phyloP scores from a whole-genome alignment of 2,113 vertebrate species.

The Podocnemis expansa region DNA sequence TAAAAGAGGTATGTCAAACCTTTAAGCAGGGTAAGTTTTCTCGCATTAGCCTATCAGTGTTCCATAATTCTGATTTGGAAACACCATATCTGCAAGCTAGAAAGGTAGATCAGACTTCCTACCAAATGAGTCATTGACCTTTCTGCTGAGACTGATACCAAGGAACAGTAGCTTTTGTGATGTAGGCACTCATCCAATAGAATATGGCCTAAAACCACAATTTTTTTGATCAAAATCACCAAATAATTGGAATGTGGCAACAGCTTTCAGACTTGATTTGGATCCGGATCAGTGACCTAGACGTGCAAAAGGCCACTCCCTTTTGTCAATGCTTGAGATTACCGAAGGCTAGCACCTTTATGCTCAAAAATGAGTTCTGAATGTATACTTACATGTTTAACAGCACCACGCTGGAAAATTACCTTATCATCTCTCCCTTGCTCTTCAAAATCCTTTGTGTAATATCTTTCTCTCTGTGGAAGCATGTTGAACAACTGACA shows the following conservation, averaged over 20 bases:
- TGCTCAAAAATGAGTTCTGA: neutral
- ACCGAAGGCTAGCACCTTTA: neutral
- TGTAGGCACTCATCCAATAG: neutral
- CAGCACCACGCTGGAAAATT: neutral
- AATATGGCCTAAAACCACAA: neutral
- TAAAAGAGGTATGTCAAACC: neutral
- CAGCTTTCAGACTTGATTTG: neutral
- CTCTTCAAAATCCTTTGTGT: neutral
- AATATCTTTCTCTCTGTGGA: neutral
- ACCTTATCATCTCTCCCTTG: neutral
- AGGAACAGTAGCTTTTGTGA: neutral
- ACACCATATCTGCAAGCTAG: neutral
- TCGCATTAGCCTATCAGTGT: neutral
- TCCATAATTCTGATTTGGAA: neutral
- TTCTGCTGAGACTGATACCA: neutral
- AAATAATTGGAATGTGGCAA: neutral
- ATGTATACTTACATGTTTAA: neutral
- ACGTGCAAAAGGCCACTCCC: neutral
- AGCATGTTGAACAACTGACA: neutral
- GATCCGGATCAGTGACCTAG: neutral
- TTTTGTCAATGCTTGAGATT: neutral
- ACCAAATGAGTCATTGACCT: neutral
- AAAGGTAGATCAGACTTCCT: neutral
- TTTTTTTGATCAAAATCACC: neutral
- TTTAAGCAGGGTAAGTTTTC: neutral